Evolutionary conservation across 2,888 invertebrate genomes (phyloP), one percentile per base, ranked within the genome.

Genomic region (Megaustenia siamemsis): DNA sequence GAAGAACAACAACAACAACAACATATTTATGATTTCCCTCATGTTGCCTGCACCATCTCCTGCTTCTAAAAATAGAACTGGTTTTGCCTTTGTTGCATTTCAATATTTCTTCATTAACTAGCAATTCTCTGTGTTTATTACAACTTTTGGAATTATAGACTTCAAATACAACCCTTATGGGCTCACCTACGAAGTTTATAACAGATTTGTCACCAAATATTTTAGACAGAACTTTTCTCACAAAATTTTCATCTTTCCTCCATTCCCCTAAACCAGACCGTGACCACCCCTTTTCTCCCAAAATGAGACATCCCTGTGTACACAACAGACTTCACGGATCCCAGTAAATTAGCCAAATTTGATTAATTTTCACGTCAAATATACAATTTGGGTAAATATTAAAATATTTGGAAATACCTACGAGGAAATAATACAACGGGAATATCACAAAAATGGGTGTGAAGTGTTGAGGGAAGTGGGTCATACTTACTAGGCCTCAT

Each of bases 401-500:
- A 5, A 38, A 6, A 10, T 24, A 38, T 68, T 21, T 69, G 8
- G 24, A 69, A 24, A 40, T 5, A 0, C 21, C 40, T 40, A 40
- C 40, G 69, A 0, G 6, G 4, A 3, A 69, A 18, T 6, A 24
- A 1, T 24, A 3, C 40, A 24, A 69, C 45, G 45, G 12, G 12
- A 63, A 63, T 10, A 32, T 15, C 63, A 32, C 12, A 63, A 28
- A 49, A 28, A 49, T 28, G 18, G 60, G 4, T 82, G 82, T 76
- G 76, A 75, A 66, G 32, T 45, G 71, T 80, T 43, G 56, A n/a
- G 21, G 75, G 49, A 83, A 78, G 24, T 83, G 86, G 88, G 85
- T 76, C 85, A 88, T 93, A 96, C 97, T 97, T 96, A 98, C 98
- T 96, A 98, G 94, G 97, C 96, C 93, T 98, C 98, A 94, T 98